A percentile compares a stretch with the other conserved stretches of the same genome.
Conservation (phyloP, 2,888 invertebrate genomes). For the Falcaria lacertinaria region DNA sequence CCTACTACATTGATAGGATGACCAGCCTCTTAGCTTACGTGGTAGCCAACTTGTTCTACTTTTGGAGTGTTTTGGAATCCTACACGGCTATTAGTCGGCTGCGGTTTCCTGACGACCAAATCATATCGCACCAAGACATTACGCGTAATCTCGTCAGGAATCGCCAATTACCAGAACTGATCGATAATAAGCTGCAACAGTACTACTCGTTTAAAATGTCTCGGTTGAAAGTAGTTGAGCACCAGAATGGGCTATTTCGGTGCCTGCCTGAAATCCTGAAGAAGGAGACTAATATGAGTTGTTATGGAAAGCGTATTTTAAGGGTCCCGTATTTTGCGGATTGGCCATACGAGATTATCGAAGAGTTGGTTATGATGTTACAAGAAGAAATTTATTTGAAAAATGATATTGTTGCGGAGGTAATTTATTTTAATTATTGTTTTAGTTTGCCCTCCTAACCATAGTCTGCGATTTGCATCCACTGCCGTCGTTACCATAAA, state of each 20-base stretch:
- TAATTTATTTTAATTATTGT: constrained; percentile 5
- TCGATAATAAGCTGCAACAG: constrained; percentile 17
- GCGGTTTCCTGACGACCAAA: constrained; percentile 17
- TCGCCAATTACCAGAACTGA: constrained; percentile 24
- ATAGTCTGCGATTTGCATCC: no score
- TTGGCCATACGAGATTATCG: constrained; percentile 28
- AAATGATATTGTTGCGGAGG: constrained; percentile 26
- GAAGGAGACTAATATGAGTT: constrained; percentile 19
- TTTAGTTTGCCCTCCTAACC: no score
- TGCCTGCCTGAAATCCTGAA: constrained; percentile 23
- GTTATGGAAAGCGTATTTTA: constrained; percentile 15
- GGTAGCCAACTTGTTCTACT: constrained; percentile 26
- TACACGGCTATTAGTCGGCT: constrained; percentile 19
- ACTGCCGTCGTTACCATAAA: no score
- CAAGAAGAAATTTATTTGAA: constrained; percentile 25
- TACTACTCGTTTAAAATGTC: constrained; percentile 24
- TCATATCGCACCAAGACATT: constrained; percentile 7
- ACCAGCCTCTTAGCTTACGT: constrained; percentile 21
- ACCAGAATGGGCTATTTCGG: constrained; percentile 17
- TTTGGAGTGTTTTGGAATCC: constrained; percentile 30
- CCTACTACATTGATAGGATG: constrained; percentile 22
- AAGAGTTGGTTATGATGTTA: constrained; percentile 17
- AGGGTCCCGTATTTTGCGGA: constrained; percentile 29
- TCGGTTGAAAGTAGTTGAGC: constrained; percentile 15
- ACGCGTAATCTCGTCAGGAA: constrained; percentile 14